Evolutionary conservation across 92 coral and sea anemone genomes (phyloP), one percentile per base, ranked within the genome.

Genomic region (Parazoanthus darwini): DNA sequence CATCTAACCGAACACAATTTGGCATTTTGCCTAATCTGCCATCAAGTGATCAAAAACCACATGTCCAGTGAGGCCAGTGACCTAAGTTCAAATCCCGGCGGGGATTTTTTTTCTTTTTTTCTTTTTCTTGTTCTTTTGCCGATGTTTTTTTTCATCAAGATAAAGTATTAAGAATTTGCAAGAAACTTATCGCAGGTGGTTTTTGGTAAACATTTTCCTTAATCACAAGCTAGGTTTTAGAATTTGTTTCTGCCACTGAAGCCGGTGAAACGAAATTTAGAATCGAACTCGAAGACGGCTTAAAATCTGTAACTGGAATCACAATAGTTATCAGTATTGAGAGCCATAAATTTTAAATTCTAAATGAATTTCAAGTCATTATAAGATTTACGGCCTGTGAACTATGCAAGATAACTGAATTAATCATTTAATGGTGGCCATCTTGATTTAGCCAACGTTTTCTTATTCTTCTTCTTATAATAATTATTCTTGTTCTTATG

Each of bases 191-290:
- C 13, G 13, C 73, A 67, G 73, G 10, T 67, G 73, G 73, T 67
- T 67, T 67, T 67, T 67, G 73, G 73, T 67, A 67, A 67, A 67
- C 18, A 67, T 67, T 67, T 67, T 67, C 73, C 73, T 67, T 67
- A 67, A 67, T 67, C 73, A 29, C 20, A 67, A 67, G 73, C 73
- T 67, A 20, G 73, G 18, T 67, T 67, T 67, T 67, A 67, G 73
- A 67, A 67, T 67, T 67, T 67, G 73, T 67, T 67, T 67, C 73
- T 67, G 73, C 73, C 73, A 29, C 73, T 67, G 73, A 67, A 67
- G 73, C 73, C 26, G 73, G 73, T 67, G 73, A 67, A 67, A 67
- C 73, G 73, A 67, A 67, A 15, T 67, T 67, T 67, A 67, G 8
- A 67, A 67, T 67, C 73, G 73, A 67, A 50, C 13, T 6, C 13